Conservation (phyloP, 2,888 invertebrate genomes). For the Protonemura montana region DNA sequence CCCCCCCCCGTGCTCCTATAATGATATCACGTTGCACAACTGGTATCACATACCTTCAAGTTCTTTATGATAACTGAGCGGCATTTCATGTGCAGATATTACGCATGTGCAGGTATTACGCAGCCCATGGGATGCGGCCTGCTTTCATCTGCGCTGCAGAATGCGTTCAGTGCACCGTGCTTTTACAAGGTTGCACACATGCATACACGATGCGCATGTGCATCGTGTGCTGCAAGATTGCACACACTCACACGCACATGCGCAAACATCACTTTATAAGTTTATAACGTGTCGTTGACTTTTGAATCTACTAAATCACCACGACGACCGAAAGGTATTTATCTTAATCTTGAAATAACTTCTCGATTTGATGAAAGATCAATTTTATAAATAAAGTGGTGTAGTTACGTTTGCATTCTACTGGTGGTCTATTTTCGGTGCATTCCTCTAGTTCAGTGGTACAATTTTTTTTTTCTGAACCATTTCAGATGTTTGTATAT, state of each 20-base stretch:
- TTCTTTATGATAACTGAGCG: neutral
- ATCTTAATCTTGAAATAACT: too few relatives aligned
- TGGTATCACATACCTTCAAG: neutral
- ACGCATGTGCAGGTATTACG: neutral
- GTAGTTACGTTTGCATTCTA: too few relatives aligned
- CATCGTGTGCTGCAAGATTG: neutral
- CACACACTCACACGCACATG: too few relatives aligned
- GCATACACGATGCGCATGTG: neutral
- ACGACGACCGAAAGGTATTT: neutral
- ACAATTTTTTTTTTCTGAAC: too few relatives aligned
- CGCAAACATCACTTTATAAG: neutral
- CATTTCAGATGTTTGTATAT: too few relatives aligned
- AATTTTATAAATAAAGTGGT: too few relatives aligned
- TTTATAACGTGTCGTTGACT: neutral
- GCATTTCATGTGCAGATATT: too few relatives aligned
- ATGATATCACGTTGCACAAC: neutral
- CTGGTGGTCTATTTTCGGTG: too few relatives aligned
- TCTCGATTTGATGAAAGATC: too few relatives aligned
- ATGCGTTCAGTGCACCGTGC: neutral
- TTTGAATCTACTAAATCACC: too few relatives aligned
- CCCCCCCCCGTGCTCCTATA: neutral
- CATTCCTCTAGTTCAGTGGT: too few relatives aligned
- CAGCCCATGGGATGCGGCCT: neutral
- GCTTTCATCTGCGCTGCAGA: neutral
- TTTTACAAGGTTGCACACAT: conserved; percentile 2